A percentile compares a stretch with the other conserved stretches of the same genome.
Conservation (phyloP, 2,113 vertebrate genomes). For the Hiodon tergisus region DNA sequence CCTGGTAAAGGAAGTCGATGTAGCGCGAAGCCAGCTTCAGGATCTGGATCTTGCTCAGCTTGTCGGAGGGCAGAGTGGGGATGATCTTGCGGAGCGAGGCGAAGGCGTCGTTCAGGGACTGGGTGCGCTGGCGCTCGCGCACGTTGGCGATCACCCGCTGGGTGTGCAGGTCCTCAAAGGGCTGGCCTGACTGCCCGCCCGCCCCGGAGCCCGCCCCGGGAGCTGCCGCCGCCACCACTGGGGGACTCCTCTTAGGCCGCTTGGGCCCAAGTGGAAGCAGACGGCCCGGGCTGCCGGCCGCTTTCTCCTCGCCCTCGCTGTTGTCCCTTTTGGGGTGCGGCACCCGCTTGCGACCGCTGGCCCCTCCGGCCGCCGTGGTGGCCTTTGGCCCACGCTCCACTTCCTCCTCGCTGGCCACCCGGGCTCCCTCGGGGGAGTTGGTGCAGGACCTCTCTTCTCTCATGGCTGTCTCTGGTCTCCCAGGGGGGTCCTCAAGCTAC, state of each 20-base stretch:
- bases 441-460: conserved; percentile 67
- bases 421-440: conserved; percentile 65
- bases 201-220: conserved; percentile 1
- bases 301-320: conserved; percentile 34
- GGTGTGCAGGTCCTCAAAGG: conserved; percentile 69
- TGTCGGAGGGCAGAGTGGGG: conserved; percentile 82
- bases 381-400: conserved; percentile 56
- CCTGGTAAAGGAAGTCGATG: conserved; percentile 87
- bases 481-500: neutral
- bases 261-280: conserved; percentile 43
- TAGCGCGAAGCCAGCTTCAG: conserved; percentile 82
- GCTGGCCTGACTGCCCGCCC: conserved; percentile 29
- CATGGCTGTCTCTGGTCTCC: conserved; percentile 51
- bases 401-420: conserved; percentile 65
- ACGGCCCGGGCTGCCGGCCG: conserved; percentile 31
- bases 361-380: conserved; percentile 39
- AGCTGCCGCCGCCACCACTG: conserved; percentile 45
- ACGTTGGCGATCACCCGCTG: conserved; percentile 84
- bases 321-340: conserved; percentile 46
- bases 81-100: conserved; percentile 81
- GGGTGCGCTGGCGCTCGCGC: conserved; percentile 79
- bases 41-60: conserved; percentile 89
- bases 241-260: conserved; percentile 58
- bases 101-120: conserved; percentile 83
- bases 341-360: conserved; percentile 56